These are phyloP conservation scores for Egretta garzetta DNA, from an alignment of 2,113 vertebrate genomes.

Conservation along the genomic window DNA sequence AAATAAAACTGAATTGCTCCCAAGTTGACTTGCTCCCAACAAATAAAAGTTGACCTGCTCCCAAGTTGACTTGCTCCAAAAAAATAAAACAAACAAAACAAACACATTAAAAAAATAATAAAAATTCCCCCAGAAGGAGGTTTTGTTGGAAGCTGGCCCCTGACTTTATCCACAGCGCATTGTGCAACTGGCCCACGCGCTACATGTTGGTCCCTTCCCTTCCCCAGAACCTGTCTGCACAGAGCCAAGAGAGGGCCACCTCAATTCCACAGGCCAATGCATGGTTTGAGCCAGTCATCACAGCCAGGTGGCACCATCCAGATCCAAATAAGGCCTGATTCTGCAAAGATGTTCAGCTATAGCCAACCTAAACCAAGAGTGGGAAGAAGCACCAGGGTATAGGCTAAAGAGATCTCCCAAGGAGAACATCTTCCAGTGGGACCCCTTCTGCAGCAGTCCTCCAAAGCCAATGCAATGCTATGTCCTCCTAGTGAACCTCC, in stretches of 20 bases:
- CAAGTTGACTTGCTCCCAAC: background rate
- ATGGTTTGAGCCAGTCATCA: background rate
- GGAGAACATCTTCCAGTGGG: background rate
- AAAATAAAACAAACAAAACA: background rate
- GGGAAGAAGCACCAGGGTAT: background rate
- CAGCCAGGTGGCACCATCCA: background rate
- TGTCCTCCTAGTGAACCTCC: background rate
- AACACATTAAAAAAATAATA: background rate
- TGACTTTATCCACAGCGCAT: background rate
- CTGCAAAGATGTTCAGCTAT: background rate
- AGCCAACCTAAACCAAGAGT: fast-evolving
- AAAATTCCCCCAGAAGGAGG: background rate
- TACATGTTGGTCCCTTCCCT: background rate
- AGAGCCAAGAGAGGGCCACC: background rate
- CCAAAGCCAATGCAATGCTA: background rate
- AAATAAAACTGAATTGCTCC: background rate
- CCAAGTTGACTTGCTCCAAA: background rate
- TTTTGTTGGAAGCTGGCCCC: background rate
- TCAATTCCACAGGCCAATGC: fast-evolving
- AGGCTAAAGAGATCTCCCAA: background rate
- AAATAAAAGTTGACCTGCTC: background rate
- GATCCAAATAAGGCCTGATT: background rate
- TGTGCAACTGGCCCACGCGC: background rate
- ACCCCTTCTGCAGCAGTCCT: background rate
- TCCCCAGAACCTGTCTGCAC: background rate